Evolutionary conservation across 1,140 invertebrate species (phyloP), one percentile per base, ranked within the genome.

Genomic region (Lepidurus arcticus): DNA sequence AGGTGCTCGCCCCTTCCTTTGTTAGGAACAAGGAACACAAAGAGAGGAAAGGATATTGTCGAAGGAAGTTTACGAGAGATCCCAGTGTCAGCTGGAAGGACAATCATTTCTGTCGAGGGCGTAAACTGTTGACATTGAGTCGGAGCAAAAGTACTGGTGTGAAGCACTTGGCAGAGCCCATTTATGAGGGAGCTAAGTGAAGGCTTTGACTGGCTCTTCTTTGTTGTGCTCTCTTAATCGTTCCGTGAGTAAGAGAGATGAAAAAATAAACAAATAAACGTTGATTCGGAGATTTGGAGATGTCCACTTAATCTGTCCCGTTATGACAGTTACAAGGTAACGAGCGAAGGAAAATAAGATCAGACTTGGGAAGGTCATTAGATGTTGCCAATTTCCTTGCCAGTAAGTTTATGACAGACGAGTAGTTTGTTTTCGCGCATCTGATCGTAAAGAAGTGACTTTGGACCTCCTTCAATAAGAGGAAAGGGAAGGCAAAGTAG

Each of bases 121-220:
- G 53, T 65, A 65, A 65, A 65, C 53, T 65, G 53, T 65, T 65
- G 53, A 65, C 21, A 65, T 65, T 65, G n/a, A 65, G 53, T 65
- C 53, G 2, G 53, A 13, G 13, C 21, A 13, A 7, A 21, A 16
- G 53, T 65, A 65, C 21, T 65, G 53, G n/a, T 65, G 53, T 65
- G 53, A 21, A 65, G 1, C 53, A 65, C n/a, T 65, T 65, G 53
- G 53, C n/a, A 13, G 21, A 65, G 13, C 9, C 47, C 47, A 6
- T 65, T 65, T 65, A 21, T 21, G 9, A n/a, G 47, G 6, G 13
- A 65, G 53, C 53, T 10, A 65, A 65, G 21, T 7, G 53, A 21
- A 65, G 16, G 21, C 16, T 65, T 65, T 34, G 34, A 34, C 34
- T 34, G 4, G 34, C 53, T n/a, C 16, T 65, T n/a, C 16, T 0